Evolutionary conservation across 2,888 invertebrate genomes (phyloP).

Genomic region (Belgica antarctica): DNA sequence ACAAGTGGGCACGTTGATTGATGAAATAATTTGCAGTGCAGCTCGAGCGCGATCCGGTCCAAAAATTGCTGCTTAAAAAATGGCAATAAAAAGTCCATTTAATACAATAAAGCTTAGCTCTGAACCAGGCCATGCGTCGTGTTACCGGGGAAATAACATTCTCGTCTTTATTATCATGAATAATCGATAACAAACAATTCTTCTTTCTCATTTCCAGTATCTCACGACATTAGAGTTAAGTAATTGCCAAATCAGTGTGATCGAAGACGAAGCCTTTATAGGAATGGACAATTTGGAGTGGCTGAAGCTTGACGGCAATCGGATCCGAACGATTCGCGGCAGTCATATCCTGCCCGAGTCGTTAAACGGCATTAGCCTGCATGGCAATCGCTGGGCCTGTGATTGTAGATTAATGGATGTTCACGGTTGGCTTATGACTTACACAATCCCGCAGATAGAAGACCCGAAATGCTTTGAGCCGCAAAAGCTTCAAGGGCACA

Average conservation of each 20-base stretch:
- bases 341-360: conserved; percentile 71
- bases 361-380: conserved; percentile 75
- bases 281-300: conserved; percentile 79
- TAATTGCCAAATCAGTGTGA: conserved; percentile 72
- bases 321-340: conserved; percentile 69
- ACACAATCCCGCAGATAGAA: conserved; percentile 72
- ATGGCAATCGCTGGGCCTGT: conserved; percentile 86
- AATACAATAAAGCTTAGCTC: no score
- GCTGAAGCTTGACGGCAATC: conserved; percentile 80
- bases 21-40: no score
- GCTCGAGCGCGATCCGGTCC: no score
- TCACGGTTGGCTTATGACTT: conserved; percentile 73
- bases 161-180: no score
- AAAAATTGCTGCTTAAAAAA: no score
- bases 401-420: conserved; percentile 78
- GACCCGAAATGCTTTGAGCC: conserved; percentile 77
- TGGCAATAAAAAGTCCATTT: no score
- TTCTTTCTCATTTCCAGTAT: no score
- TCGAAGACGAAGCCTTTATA: conserved; percentile 77
- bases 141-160: no score
- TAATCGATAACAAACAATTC: no score
- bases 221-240: conserved; percentile 78
- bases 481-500: conserved; percentile 63
- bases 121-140: no score
- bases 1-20: no score